Percentiles rank a stretch among this genome's conserved stretches.
phyloP scores from a whole-genome alignment of 2,797 vertebrate species.

The Orestias chungarensis region DNA sequence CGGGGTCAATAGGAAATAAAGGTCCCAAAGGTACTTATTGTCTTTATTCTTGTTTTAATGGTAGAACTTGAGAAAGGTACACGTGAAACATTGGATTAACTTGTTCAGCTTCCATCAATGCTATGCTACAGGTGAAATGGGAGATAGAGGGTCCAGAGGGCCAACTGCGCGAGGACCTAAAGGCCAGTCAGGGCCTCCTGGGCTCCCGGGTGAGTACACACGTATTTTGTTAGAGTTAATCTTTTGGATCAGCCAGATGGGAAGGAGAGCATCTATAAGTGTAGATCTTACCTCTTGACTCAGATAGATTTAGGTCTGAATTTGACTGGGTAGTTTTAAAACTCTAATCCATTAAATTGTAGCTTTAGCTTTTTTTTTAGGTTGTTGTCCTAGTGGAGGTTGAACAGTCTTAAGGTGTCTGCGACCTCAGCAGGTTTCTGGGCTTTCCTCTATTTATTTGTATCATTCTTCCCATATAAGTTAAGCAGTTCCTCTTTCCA shows the following conservation, averaged over 20 bases:
- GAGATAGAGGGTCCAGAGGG: constrained; percentile 92
- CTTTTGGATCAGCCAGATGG: not conserved
- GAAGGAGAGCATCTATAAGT: not conserved
- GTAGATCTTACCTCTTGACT: not conserved
- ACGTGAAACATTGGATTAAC: not conserved
- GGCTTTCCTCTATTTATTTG: not conserved
- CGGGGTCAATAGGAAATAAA: constrained; percentile 86
- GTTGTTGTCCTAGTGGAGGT: not conserved
- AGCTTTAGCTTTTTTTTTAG: not conserved
- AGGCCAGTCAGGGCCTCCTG: constrained; percentile 88
- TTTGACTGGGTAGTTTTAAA: not conserved
- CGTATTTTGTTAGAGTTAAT: not conserved
- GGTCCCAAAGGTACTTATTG: constrained; percentile 89
- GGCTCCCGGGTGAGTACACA: constrained; percentile 89
- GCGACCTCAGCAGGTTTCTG: not conserved
- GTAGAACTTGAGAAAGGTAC: not conserved
- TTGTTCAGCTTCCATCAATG: constrained; percentile 4
- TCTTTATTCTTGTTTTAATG: not conserved
- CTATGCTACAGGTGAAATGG: constrained; percentile 86
- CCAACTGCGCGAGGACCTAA: constrained; percentile 88
- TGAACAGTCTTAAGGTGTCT: not conserved
- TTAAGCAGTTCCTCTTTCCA: not conserved
- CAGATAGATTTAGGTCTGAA: not conserved
- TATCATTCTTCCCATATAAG: not conserved
- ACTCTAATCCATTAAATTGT: not conserved